These are phyloP conservation scores for Ailurus styani DNA, from an alignment of 2,113 vertebrate genomes.

Conservation along the genomic window DNA sequence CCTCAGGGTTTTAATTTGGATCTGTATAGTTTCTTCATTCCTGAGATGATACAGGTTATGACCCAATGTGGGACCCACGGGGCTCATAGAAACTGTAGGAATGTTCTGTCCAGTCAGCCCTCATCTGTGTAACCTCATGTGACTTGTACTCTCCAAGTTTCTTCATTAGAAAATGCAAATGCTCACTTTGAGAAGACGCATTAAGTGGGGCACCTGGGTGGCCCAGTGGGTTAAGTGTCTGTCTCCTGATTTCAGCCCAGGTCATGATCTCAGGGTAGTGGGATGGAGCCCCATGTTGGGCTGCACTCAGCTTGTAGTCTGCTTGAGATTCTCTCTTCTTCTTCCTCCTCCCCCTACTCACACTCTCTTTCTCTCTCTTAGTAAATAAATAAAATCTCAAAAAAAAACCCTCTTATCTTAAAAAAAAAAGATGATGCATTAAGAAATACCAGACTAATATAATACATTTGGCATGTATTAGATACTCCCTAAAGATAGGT, in stretches of 20 bases:
- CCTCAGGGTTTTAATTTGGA: not conserved
- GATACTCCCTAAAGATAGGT: not conserved
- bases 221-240: not conserved
- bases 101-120: not conserved
- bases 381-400: not conserved
- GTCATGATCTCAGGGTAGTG: not conserved
- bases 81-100: not conserved
- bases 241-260: not conserved
- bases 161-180: not conserved
- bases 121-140: not conserved
- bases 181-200: not conserved
- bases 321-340: not conserved
- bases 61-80: not conserved
- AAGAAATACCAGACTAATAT: not conserved
- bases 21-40: not conserved
- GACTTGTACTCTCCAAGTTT: not conserved
- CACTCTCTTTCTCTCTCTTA: not conserved
- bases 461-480: not conserved
- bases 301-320: not conserved
- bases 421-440: not conserved
- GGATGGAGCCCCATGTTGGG: not conserved
- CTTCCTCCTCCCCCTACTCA: not conserved
- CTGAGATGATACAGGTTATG: not conserved
- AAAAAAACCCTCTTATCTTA: not conserved
- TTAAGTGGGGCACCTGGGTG: not conserved